phyloP scores from a whole-genome alignment of 1,140 invertebrate species.

The Varroa destructor region DNA sequence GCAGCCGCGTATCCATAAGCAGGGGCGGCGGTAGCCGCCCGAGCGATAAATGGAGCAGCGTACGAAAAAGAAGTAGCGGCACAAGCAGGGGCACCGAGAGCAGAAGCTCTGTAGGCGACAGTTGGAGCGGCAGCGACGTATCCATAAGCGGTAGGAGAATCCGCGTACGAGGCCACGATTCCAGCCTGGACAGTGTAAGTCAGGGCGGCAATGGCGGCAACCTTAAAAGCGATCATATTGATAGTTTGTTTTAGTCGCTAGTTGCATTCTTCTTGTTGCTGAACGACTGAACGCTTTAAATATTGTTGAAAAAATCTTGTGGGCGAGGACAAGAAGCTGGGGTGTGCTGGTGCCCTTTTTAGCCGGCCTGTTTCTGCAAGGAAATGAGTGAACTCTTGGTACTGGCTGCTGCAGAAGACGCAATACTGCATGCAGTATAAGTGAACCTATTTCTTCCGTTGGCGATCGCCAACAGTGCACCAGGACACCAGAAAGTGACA shows the following conservation, averaged over 20 bases:
- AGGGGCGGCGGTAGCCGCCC: background rate
- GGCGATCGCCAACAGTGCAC: no score
- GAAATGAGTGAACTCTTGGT: no score
- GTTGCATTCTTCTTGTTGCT: no score
- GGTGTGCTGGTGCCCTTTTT: no score
- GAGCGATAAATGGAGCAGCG: background rate
- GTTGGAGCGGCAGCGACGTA: background rate
- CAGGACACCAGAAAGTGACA: no score
- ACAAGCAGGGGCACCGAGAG: background rate
- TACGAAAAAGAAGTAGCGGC: background rate
- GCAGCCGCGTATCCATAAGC: conserved; percentile 19
- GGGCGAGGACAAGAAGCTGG: no score
- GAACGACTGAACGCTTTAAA: no score
- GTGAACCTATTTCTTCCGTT: no score
- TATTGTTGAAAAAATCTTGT: no score
- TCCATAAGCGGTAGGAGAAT: background rate
- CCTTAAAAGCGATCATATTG: conserved; percentile 9
- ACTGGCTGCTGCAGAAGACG: no score
- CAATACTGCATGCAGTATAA: no score
- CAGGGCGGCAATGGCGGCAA: conserved; percentile 17
- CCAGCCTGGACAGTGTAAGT: conserved; percentile 16
- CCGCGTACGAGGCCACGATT: background rate
- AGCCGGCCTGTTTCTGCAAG: no score
- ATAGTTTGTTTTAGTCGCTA: background rate
- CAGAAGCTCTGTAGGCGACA: background rate